Conservation (phyloP, 2,888 invertebrate genomes). For the Galeopsomyia nigrocyanea region DNA sequence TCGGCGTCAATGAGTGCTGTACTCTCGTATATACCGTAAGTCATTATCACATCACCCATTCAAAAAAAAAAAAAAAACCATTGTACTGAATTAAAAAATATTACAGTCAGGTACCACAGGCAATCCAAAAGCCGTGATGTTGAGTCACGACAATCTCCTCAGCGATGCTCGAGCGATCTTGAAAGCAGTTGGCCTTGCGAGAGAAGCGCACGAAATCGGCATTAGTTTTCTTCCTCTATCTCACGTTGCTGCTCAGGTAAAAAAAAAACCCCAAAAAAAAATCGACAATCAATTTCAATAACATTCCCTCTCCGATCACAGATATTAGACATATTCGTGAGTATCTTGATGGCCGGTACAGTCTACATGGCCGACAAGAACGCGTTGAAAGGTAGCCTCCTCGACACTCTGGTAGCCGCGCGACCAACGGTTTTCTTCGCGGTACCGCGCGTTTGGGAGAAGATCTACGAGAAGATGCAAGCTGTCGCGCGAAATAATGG, state of each 20-base stretch:
- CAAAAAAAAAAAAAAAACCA: conserved; percentile 5
- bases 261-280: no score
- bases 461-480: conserved; percentile 90
- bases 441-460: conserved; percentile 96
- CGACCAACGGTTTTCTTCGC: conserved; percentile 88
- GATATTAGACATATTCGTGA: conserved; percentile 83
- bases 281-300: no score
- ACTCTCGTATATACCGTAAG: conserved; percentile 88
- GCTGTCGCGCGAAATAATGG: conserved; percentile 80
- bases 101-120: conserved; percentile 89
- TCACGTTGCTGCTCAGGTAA: conserved; percentile 90
- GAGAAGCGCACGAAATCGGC: conserved; percentile 73
- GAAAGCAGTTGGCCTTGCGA: conserved; percentile 72
- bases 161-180: conserved; percentile 76
- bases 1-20: conserved; percentile 87
- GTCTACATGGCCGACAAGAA: conserved; percentile 92
- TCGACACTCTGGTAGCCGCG: conserved; percentile 82
- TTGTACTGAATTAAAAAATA: neutral
- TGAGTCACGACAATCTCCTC: conserved; percentile 89
- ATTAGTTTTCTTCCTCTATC: conserved; percentile 90
- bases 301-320: conserved; percentile 54
- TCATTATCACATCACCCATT: conserved; percentile 44
- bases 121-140: conserved; percentile 93
- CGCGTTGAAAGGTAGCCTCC: conserved; percentile 86
- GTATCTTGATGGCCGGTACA: conserved; percentile 76